phyloP scores from a whole-genome alignment of 1,140 invertebrate genomes.

The Halyomorpha halys region DNA sequence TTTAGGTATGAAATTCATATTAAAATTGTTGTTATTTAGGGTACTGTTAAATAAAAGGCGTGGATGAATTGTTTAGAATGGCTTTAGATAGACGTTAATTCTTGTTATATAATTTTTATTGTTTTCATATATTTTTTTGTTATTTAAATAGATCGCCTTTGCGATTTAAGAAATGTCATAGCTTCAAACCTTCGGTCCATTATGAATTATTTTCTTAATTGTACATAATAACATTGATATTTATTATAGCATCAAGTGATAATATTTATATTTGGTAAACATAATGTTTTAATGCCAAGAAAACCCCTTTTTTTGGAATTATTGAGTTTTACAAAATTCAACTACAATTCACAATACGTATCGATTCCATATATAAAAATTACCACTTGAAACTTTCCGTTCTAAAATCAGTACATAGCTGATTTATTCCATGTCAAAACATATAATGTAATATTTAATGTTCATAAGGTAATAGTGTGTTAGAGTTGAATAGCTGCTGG shows the following conservation, averaged over 20 bases:
- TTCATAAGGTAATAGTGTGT: slow-evolving; percentile 15
- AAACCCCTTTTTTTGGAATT: slow-evolving; percentile 6
- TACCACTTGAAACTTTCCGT: slow-evolving; percentile 8
- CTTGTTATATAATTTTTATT: slow-evolving; percentile 12
- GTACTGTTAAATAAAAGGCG: slow-evolving; percentile 16
- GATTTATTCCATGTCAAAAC: slow-evolving; percentile 15
- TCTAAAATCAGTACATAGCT: slow-evolving; percentile 11
- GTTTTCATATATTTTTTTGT: slow-evolving; percentile 2
- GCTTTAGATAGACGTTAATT: slow-evolving; percentile 15
- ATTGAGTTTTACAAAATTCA: slow-evolving; percentile 3
- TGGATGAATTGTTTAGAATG: slow-evolving; percentile 15
- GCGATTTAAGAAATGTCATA: slow-evolving; percentile 8
- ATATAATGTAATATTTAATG: slow-evolving; percentile 17
- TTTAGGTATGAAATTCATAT: slow-evolving; percentile 17
- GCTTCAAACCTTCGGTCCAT: slow-evolving; percentile 10
- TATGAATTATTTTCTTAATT: slow-evolving; percentile 7
- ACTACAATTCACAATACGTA: background rate
- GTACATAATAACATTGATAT: slow-evolving; percentile 6
- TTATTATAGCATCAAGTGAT: slow-evolving; percentile 17
- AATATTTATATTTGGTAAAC: slow-evolving; percentile 7
- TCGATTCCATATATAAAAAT: slow-evolving; percentile 9
- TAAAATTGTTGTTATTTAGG: slow-evolving; percentile 18
- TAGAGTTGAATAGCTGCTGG: slow-evolving; percentile 19
- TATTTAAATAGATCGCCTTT: slow-evolving; percentile 3
- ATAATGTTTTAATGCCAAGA: slow-evolving; percentile 3